A percentile compares a stretch with the other conserved stretches of the same genome.
These are phyloP conservation scores for Nephrotoma guestfalica DNA, from an alignment of 2,888 invertebrate genomes.

Conservation along the genomic window DNA sequence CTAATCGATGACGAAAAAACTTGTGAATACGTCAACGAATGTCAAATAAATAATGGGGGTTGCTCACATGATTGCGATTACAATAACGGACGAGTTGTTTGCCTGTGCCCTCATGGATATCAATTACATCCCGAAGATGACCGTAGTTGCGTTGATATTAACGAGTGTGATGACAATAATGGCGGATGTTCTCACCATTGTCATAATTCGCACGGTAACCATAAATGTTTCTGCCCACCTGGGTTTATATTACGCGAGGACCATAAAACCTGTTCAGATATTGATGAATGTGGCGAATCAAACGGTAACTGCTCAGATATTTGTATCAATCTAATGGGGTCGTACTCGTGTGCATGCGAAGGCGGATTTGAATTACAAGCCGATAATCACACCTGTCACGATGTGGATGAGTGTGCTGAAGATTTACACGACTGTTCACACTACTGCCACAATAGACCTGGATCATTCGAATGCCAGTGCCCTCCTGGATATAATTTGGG, in stretches of 20 bases:
- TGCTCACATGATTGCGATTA: slow-evolving; percentile 35
- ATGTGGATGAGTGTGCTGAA: slow-evolving; percentile 34
- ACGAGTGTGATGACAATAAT: slow-evolving; percentile 37
- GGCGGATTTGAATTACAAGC: slow-evolving; percentile 25
- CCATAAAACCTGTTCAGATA: slow-evolving; percentile 32
- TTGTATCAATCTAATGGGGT: slow-evolving; percentile 43
- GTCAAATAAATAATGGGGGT: slow-evolving; percentile 30
- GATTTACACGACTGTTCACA: slow-evolving; percentile 34
- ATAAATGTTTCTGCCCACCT: slow-evolving; percentile 34
- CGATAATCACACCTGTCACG: slow-evolving; percentile 29
- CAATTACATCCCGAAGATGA: slow-evolving; percentile 31
- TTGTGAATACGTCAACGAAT: slow-evolving; percentile 36
- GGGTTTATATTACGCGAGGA: slow-evolving; percentile 29
- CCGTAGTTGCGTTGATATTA: slow-evolving; percentile 32
- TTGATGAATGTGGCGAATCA: slow-evolving; percentile 39
- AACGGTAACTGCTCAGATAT: slow-evolving; percentile 39
- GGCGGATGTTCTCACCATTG: slow-evolving; percentile 46
- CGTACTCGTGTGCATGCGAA: slow-evolving; percentile 39
- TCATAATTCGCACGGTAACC: slow-evolving; percentile 35
- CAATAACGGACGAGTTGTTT: slow-evolving; percentile 32
- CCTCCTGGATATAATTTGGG: slow-evolving; percentile 34
- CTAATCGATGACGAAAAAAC: slow-evolving; percentile 20
- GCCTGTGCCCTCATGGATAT: slow-evolving; percentile 43
- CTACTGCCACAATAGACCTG: slow-evolving; percentile 37
- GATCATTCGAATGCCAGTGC: slow-evolving; percentile 41